A percentile compares a stretch with the other conserved stretches of the same genome.
Conservation (phyloP, 2,113 vertebrate genomes). For the Chlorodrepanis virens region DNA sequence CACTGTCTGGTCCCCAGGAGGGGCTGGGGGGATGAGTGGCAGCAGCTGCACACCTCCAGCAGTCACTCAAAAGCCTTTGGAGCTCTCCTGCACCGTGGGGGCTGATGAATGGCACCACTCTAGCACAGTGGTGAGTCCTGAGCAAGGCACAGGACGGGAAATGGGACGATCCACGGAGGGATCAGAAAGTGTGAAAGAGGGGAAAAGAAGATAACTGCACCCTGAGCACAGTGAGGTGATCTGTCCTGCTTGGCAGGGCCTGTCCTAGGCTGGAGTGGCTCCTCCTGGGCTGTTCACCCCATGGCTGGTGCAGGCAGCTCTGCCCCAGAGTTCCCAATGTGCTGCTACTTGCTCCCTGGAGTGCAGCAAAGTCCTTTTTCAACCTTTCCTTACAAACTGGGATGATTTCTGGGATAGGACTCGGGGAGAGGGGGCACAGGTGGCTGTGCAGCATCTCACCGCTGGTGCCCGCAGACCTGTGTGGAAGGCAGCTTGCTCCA, state of each 20-base stretch:
- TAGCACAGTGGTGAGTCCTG: not conserved
- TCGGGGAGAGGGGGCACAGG: accelerated
- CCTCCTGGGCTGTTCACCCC: not conserved
- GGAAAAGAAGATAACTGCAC: not conserved
- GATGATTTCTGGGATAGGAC: not conserved
- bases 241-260: not conserved
- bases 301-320: not conserved
- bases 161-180: accelerated
- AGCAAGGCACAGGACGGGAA: not conserved
- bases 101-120: accelerated
- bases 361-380: not conserved
- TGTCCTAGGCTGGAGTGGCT: not conserved
- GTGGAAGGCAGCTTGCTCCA: not conserved
- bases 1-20: not conserved
- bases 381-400: not conserved
- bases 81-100: accelerated
- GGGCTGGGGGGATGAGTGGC: not conserved
- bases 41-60: not conserved
- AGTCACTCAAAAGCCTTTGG: not conserved
- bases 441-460: not conserved
- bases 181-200: accelerated
- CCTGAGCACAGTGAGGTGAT: not conserved
- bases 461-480: not conserved
- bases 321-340: not conserved
- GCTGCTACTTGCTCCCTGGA: not conserved